phyloP scores from a whole-genome alignment of 2,888 invertebrate species.

The Balanococcus diminutus region DNA sequence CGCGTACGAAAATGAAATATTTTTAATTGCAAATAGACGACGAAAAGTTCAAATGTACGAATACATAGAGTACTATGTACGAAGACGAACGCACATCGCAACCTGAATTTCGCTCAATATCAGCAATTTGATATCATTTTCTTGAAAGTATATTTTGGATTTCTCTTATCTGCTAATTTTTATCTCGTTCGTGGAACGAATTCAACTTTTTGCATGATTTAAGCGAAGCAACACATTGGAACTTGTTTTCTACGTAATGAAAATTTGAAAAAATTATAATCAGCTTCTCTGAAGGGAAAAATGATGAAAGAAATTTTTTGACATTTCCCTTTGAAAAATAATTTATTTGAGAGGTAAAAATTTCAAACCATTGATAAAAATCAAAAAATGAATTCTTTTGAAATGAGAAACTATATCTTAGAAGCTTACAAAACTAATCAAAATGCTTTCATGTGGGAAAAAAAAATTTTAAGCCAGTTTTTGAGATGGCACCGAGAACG shows the following conservation, averaged over 20 bases:
- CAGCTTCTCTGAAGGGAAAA: too few species aligned
- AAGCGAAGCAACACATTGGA: too few species aligned
- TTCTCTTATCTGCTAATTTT: neutral
- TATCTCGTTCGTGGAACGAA: neutral
- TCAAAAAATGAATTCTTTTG: neutral
- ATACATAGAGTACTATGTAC: neutral
- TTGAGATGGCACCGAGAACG: neutral
- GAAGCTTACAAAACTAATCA: too few species aligned
- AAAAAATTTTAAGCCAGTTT: neutral
- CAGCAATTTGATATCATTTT: neutral
- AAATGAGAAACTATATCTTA: too few species aligned
- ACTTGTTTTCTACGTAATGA: too few species aligned
- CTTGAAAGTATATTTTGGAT: neutral
- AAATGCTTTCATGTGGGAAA: neutral
- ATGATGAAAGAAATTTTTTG: too few species aligned
- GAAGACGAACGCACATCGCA: neutral
- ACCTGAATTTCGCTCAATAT: neutral
- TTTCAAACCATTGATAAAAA: too few species aligned
- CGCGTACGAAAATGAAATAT: neutral
- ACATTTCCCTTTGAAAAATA: too few species aligned
- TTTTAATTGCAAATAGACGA: neutral
- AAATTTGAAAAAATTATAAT: too few species aligned
- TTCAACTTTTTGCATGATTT: neutral
- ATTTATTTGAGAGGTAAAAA: too few species aligned
- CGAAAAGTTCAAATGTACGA: neutral